Base-by-base conservation (phyloP, 23 tunicate species). In the Trididemnum clinides region DNA sequence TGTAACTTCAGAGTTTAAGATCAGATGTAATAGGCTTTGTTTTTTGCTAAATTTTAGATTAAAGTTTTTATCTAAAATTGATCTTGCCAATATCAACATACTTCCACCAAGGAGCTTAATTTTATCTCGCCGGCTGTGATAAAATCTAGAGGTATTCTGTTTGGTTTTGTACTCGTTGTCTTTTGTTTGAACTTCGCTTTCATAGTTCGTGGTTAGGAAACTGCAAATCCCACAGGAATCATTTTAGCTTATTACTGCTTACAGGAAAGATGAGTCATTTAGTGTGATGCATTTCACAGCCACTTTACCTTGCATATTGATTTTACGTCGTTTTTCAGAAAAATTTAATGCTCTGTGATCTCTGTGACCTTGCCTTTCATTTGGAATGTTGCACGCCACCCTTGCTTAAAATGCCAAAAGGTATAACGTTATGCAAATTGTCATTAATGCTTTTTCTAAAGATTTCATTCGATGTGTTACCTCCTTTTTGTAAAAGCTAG, bases 341-440 rank as follows among this genome's bases (percentile, higher is more conserved):
- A 34, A 93, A 84, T 28, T 50, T 93, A 72, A 36, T 93, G 87
- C 88, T 93, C 57, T 92, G 92, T 58, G 92, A 88, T 38, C 80
- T 88, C 2, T 93, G 98, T 33, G 98, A 93, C 49, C 87, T 85
- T 0, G 98, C 89, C 25, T 93, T 88, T 70, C 98, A 93, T 65
- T 64, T 88, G 90, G 92, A 93, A 3, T 92, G 97, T 36, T 92
- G 97, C 77, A 84, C 87, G 2, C 92, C 97, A 10, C 86, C 82
- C 7, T 10, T 84, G 12, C 25, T 34, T 6, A 86, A 85, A 29
- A 84, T 88, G 87, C 92, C 92, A 33, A 92, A 88, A 92, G 97
- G 97, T 92, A 23, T 38, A 58, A n/a, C n/a, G n/a, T n/a, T n/a
- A n/a, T n/a, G n/a, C n/a, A n/a, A n/a, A n/a, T n/a, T n/a, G n/a